These are phyloP conservation scores for Aspidoscelis tigris DNA, from an alignment of 2,113 vertebrate species.

Conservation along the genomic window DNA sequence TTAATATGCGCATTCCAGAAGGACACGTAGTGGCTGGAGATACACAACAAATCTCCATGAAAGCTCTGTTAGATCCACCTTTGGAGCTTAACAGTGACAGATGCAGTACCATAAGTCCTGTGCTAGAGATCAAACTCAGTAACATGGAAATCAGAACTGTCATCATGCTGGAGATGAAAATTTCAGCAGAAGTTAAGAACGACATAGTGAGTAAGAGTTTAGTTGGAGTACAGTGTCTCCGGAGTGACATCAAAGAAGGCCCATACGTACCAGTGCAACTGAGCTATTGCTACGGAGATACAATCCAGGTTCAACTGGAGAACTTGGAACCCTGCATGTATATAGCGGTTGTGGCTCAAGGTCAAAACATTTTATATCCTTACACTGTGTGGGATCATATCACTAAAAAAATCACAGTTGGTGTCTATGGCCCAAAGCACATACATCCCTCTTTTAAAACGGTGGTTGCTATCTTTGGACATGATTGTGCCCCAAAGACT, in stretches of 20 bases:
- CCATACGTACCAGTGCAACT: slow-evolving; percentile 83
- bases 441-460: slow-evolving; percentile 97
- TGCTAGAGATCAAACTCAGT: slow-evolving; percentile 94
- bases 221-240: slow-evolving; percentile 85
- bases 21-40: slow-evolving; percentile 88
- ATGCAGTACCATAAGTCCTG: slow-evolving; percentile 89
- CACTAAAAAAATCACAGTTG: slow-evolving; percentile 90
- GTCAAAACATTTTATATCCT: slow-evolving; percentile 80
- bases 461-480: slow-evolving; percentile 92
- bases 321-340: slow-evolving; percentile 96
- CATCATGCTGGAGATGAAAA: slow-evolving; percentile 90
- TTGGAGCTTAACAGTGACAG: slow-evolving; percentile 92
- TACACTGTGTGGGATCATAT: slow-evolving; percentile 93
- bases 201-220: slow-evolving; percentile 77
- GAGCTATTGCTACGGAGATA: slow-evolving; percentile 85
- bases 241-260: slow-evolving; percentile 91
- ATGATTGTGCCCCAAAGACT: slow-evolving; percentile 93
- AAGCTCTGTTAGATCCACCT: slow-evolving; percentile 90
- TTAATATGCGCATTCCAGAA: slow-evolving; percentile 89
- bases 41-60: slow-evolving; percentile 92
- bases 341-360: slow-evolving; percentile 85
- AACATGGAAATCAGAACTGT: slow-evolving; percentile 90
- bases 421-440: slow-evolving; percentile 94
- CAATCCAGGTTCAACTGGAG: slow-evolving; percentile 88
- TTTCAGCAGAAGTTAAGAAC: slow-evolving; percentile 86